These are phyloP conservation scores for Ophiodon elongatus DNA, from an alignment of 2,113 vertebrate species.

Conservation along the genomic window DNA sequence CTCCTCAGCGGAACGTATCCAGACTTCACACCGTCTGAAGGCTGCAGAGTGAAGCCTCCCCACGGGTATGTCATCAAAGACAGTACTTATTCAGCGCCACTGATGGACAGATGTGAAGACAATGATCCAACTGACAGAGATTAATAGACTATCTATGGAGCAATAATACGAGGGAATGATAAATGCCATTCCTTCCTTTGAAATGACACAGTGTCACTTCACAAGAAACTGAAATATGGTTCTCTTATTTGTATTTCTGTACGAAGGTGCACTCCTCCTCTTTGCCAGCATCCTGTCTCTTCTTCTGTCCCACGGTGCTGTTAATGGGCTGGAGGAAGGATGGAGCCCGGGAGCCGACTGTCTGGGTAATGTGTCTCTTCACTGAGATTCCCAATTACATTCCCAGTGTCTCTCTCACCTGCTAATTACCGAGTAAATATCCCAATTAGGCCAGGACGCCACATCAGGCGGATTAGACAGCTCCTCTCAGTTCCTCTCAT, in stretches of 20 bases:
- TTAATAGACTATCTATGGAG: conserved; percentile 69
- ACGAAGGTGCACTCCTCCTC: conserved; percentile 19
- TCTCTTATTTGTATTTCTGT: conserved; percentile 49
- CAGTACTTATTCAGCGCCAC: conserved; percentile 46
- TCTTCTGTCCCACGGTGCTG: conserved; percentile 68
- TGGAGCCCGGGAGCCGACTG: conserved; percentile 75
- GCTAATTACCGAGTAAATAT: conserved; percentile 91
- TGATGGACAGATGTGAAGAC: conserved; percentile 74
- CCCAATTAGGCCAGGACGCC: conserved; percentile 87
- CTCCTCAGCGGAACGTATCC: conserved; percentile 46
- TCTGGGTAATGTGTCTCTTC: conserved; percentile 83
- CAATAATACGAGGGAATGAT: conserved; percentile 66
- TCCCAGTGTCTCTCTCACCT: conserved; percentile 86
- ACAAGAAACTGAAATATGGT: conserved; percentile 52
- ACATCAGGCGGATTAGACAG: conserved; percentile 86
- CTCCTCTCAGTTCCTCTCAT: conserved; percentile 69
- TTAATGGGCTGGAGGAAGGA: conserved; percentile 81
- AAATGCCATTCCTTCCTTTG: conserved; percentile 55
- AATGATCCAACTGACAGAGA: conserved; percentile 72
- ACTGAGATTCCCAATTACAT: conserved; percentile 85
- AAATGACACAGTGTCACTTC: conserved; percentile 64
- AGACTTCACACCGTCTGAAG: conserved; percentile 61
- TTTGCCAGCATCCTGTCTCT: conserved; percentile 38
- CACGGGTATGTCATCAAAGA: conserved; percentile 54
- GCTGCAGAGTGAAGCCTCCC: conserved; percentile 56